Percentiles rank a stretch among this genome's conserved stretches.
phyloP scores from a whole-genome alignment of 2,888 invertebrate genomes.

The Apodemia hepburni region DNA sequence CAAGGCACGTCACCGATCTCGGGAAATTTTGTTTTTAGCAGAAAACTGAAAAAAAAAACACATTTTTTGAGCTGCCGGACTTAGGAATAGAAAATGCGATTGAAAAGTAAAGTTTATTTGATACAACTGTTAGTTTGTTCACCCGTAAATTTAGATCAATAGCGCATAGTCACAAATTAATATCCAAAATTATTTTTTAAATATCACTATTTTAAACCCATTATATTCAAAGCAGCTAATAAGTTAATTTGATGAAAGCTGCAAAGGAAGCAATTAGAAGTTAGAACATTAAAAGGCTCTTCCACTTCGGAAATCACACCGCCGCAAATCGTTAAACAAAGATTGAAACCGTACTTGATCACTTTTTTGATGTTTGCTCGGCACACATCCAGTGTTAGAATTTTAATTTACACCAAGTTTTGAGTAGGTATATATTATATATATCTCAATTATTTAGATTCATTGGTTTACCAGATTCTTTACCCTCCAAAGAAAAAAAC shows the following conservation, averaged over 20 bases:
- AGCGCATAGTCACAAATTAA: too few species aligned
- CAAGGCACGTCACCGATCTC: too few species aligned
- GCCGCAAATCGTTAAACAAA: conserved; percentile 11
- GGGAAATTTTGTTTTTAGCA: too few species aligned
- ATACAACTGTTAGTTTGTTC: too few species aligned
- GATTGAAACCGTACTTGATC: background rate
- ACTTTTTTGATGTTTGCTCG: background rate
- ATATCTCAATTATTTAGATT: background rate
- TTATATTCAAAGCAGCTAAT: background rate
- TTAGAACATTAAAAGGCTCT: conserved; percentile 13
- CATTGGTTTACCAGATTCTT: too few species aligned
- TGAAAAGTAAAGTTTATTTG: too few species aligned
- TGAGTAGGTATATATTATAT: background rate
- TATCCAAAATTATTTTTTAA: too few species aligned
- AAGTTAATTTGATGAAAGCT: background rate
- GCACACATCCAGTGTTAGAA: background rate
- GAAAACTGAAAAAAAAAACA: too few species aligned
- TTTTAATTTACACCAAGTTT: background rate
- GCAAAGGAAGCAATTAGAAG: conserved; percentile 5
- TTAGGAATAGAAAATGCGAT: too few species aligned
- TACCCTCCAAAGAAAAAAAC: too few species aligned
- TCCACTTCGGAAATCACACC: background rate
- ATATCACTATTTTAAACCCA: background rate
- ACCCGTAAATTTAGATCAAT: too few species aligned
- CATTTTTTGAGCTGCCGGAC: too few species aligned